Evolutionary conservation across 2,888 invertebrate species (phyloP), one percentile per base, ranked within the genome.

Genomic region (Panzeria rudis): DNA sequence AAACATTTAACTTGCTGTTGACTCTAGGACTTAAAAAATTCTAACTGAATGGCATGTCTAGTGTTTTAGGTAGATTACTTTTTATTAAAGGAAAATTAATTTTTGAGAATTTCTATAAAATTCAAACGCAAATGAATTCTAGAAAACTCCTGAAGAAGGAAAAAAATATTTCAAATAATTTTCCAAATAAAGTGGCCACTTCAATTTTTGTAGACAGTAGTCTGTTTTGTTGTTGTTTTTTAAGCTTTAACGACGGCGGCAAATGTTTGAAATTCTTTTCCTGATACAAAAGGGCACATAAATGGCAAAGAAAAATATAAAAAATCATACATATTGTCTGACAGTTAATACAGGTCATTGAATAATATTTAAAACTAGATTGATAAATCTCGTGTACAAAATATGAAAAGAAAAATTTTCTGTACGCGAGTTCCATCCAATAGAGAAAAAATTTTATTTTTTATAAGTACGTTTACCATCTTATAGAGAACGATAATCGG

Each of bases 121-220:
- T 81, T 69, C 25, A 47, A 35, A 69, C 23, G 54, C 17, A 73
- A 82, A 62, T 62, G 72, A 72, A 72, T n/a, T n/a, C n/a, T n/a
- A n/a, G n/a, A 56, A 69, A 47, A 54, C 5, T n/a, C 20, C 4
- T 3, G 29, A 47, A 50, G n/a, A 44, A 35, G 38, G 25, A 72
- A 25, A 75, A 75, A 71, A 71, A 47, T 75, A 69, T 75, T 69
- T 75, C 5, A 82, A 83, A 82, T 76, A 64, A 83, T 77, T 71
- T 77, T 50, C 56, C 50, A 64, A 83, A 83, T 75, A 64, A 71
- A 83, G 82, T 83, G 76, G 76, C 64, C 76, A 71, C 71, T 83
- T 76, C 41, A 77, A 59, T 32, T 29, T 71, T 32, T 56, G 38
- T 50, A 72, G 62, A 69, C 47, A 71, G 25, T 41, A 35, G 7